A percentile compares a stretch with the other conserved stretches of the same genome.
Evolutionary conservation across 2,113 vertebrate genomes (phyloP).

Genomic region (Mionectes macconnelli): DNA sequence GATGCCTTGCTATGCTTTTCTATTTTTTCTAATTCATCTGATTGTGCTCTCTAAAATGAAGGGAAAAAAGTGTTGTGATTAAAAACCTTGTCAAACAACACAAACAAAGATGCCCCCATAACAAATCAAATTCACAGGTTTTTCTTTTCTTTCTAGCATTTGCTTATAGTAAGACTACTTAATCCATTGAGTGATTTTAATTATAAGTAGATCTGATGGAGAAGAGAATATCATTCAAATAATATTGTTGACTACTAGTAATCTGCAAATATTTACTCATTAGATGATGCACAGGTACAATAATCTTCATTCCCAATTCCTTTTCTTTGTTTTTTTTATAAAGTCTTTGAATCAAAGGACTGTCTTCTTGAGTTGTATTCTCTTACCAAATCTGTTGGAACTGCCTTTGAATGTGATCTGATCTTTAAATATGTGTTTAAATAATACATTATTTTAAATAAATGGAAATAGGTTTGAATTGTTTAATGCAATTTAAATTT

Average conservation of each 20-base stretch:
- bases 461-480: neutral
- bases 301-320: neutral
- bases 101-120: conserved; percentile 9
- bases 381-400: neutral
- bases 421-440: neutral
- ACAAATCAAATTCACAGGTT: conserved; percentile 17
- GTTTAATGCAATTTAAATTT: neutral
- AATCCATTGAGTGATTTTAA: conserved; percentile 70
- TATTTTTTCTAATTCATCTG: conserved; percentile 91
- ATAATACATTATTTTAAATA: neutral
- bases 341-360: neutral
- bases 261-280: conserved; percentile 36
- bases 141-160: conserved; percentile 27
- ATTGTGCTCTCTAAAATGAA: conserved; percentile 85
- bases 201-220: conserved; percentile 73
- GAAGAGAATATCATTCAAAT: conserved; percentile 63
- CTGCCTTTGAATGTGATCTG: conserved; percentile 9
- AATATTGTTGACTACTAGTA: conserved; percentile 29
- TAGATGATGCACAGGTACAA: neutral
- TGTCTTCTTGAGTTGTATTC: neutral
- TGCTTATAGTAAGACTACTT: neutral
- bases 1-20: conserved; percentile 86
- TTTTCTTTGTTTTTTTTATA: neutral
- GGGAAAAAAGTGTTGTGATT: neutral
- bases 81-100: neutral